Conservation (phyloP, 2,888 invertebrate genomes). For the Acrocyrtus sp. region DNA sequence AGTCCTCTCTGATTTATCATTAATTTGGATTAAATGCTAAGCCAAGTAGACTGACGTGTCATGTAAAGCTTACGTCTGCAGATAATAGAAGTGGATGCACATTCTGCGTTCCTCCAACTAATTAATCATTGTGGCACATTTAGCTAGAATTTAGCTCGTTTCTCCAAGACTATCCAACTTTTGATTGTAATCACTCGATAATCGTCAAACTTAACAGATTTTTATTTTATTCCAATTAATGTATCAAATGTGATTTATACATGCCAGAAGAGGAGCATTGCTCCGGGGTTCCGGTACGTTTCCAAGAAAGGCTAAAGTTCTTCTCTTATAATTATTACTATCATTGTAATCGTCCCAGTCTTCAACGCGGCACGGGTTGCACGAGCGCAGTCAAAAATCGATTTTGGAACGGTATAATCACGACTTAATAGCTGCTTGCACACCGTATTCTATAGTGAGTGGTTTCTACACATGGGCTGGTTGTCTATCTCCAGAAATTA, state of each 20-base stretch:
- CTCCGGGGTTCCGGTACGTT: no score
- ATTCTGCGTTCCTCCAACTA: slow-evolving; percentile 25
- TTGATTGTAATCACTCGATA: no score
- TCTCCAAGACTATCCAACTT: no score
- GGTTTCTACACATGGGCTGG: no score
- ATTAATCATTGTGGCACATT: slow-evolving; percentile 52
- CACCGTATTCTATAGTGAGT: no score
- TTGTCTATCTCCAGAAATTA: no score
- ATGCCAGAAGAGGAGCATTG: no score
- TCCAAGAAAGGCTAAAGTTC: no score
- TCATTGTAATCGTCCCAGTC: slow-evolving; percentile 18
- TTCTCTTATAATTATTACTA: slow-evolving; percentile 38
- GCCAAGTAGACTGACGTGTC: slow-evolving; percentile 32
- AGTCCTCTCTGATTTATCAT: slow-evolving; percentile 47
- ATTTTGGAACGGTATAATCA: slow-evolving; percentile 48
- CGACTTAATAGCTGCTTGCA: slow-evolving; percentile 31
- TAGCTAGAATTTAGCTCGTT: no score
- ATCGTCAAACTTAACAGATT: no score
- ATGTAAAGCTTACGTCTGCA: slow-evolving; percentile 9
- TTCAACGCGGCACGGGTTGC: not conserved
- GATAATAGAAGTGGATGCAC: slow-evolving; percentile 23
- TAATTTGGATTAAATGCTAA: slow-evolving; percentile 41
- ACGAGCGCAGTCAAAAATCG: slow-evolving; percentile 30
- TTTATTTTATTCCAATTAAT: no score
- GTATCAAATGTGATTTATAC: no score